Conservation (phyloP, 2,888 invertebrate species). For the Hirtodrosophila cameraria region DNA sequence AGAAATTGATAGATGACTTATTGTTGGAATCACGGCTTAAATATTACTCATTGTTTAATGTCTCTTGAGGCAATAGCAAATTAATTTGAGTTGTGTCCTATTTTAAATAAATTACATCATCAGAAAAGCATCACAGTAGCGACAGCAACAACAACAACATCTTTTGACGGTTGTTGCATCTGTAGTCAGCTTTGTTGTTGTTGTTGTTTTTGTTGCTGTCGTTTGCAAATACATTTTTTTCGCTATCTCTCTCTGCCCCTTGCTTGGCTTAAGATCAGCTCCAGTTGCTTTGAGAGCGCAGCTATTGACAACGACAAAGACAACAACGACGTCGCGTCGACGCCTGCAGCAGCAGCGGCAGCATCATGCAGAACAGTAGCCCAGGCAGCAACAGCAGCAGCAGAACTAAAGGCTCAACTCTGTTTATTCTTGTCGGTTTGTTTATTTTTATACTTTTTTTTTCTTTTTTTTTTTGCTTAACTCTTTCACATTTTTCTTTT, state of each 20-base stretch:
- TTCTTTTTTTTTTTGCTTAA: slow-evolving; percentile 18
- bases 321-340: slow-evolving; percentile 29
- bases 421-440: slow-evolving; percentile 69
- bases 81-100: slow-evolving; percentile 34
- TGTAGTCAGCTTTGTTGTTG: slow-evolving; percentile 16
- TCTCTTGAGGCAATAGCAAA: slow-evolving; percentile 11
- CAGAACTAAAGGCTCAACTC: slow-evolving; percentile 38
- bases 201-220: slow-evolving; percentile 14
- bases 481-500: slow-evolving; percentile 55
- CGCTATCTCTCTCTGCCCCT: slow-evolving; percentile 1
- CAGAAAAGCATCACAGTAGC: slow-evolving; percentile 23
- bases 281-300: slow-evolving; percentile 57
- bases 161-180: slow-evolving; percentile 17
- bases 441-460: slow-evolving; percentile 68
- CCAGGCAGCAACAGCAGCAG: slow-evolving; percentile 14
- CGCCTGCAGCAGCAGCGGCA: slow-evolving; percentile 40
- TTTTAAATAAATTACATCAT: slow-evolving; percentile 43
- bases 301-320: slow-evolving; percentile 59
- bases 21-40: neutral
- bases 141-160: slow-evolving; percentile 25
- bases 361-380: slow-evolving; percentile 48
- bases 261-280: slow-evolving; percentile 49
- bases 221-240: slow-evolving; percentile 29
- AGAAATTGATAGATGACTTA: neutral
- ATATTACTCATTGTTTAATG: slow-evolving; percentile 15